A percentile compares a stretch with the other conserved stretches of the same genome.
Conservation (phyloP, 1,140 invertebrate species). For the Aradophagus sp. region DNA sequence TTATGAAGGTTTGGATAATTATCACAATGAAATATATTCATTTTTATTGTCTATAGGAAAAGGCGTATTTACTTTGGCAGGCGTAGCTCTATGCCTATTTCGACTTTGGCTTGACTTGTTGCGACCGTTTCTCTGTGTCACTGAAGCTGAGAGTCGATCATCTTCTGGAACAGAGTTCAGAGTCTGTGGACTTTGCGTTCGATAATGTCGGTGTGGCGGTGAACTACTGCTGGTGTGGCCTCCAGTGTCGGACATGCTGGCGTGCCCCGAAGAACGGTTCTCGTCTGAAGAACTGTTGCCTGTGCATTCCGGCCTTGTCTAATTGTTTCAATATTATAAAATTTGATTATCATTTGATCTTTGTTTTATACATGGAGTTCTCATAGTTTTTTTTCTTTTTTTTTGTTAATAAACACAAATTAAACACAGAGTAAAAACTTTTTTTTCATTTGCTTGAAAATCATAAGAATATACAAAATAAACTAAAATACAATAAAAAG, state of each 20-base stretch:
- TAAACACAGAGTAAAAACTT: too few species aligned
- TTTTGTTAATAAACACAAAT: too few species aligned
- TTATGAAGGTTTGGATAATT: too few species aligned
- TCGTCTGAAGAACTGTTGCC: slow-evolving; percentile 90
- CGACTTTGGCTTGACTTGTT: slow-evolving; percentile 77
- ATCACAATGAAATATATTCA: too few species aligned
- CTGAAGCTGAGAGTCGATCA: slow-evolving; percentile 81
- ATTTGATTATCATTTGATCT: too few species aligned
- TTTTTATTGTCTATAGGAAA: too few species aligned
- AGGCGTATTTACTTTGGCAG: slow-evolving; percentile 78
- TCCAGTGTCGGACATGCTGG: slow-evolving; percentile 91
- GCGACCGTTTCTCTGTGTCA: slow-evolving; percentile 78
- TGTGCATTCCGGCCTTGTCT: slow-evolving; percentile 83
- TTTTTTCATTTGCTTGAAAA: too few species aligned
- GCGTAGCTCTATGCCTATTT: slow-evolving; percentile 79
- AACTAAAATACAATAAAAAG: too few species aligned
- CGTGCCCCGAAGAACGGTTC: slow-evolving; percentile 90
- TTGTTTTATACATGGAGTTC: too few species aligned
- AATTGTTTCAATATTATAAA: not conserved
- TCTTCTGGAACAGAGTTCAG: slow-evolving; percentile 82
- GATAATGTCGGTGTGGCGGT: slow-evolving; percentile 76
- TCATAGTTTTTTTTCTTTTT: too few species aligned
- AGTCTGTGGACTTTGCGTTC: slow-evolving; percentile 75
- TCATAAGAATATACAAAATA: too few species aligned
- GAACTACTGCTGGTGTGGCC: slow-evolving; percentile 81